A percentile compares a stretch with the other conserved stretches of the same genome.
Evolutionary conservation across 2,888 invertebrate genomes (phyloP).

Genomic region (Caenorhabditis doughertyi): DNA sequence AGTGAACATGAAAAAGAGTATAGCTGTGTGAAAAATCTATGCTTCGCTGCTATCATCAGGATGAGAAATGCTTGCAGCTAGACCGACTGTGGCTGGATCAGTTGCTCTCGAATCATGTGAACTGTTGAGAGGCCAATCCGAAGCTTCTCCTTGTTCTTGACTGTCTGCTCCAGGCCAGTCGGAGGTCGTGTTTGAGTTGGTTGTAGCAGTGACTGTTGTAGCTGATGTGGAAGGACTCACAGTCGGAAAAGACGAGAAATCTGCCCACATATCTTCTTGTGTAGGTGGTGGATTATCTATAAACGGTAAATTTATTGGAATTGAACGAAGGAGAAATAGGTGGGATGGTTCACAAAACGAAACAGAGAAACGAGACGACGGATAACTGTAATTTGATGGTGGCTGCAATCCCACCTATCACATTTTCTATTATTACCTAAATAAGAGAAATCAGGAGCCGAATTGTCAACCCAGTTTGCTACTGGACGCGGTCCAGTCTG

Average conservation of each 20-base stretch:
- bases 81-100: conserved; percentile 46
- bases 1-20: conserved; percentile 28
- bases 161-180: conserved; percentile 52
- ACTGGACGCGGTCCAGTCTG: conserved; percentile 43
- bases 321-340: conserved; percentile 4
- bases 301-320: conserved; percentile 3
- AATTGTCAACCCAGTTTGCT: conserved; percentile 39
- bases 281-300: conserved; percentile 19
- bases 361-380: not conserved
- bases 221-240: conserved; percentile 6
- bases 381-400: conserved; percentile 16
- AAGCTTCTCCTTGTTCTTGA: conserved; percentile 41
- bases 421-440: conserved; percentile 31
- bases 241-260: conserved; percentile 55
- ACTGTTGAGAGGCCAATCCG: conserved; percentile 52
- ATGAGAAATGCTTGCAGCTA: conserved; percentile 57
- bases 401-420: conserved; percentile 47
- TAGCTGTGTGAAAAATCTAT: conserved; percentile 1
- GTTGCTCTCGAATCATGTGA: conserved; percentile 42
- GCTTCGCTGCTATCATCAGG: conserved; percentile 53
- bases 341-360: conserved; percentile 25
- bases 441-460: conserved; percentile 35
- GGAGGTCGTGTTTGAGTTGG: not conserved
- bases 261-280: conserved; percentile 56
- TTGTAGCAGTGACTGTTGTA: not conserved